phyloP scores from a whole-genome alignment of 1,140 invertebrate genomes.

The Xylocopa sonorina region DNA sequence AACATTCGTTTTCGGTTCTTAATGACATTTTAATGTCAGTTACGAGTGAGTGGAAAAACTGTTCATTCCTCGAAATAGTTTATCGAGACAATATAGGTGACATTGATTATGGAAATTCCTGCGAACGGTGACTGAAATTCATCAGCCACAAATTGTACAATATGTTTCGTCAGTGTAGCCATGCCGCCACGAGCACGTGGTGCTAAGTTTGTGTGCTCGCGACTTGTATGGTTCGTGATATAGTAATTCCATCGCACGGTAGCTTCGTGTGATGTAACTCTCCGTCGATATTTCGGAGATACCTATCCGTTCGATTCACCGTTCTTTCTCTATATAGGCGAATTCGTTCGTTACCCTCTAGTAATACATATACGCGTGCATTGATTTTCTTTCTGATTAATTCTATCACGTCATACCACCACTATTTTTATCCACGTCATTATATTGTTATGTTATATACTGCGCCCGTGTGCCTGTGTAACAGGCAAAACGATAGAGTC shows the following conservation, averaged over 20 bases:
- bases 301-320: neutral
- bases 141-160: neutral
- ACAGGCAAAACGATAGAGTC: neutral
- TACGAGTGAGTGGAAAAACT: neutral
- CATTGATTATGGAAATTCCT: neutral
- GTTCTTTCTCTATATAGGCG: neutral
- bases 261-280: conserved; percentile 63
- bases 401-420: neutral
- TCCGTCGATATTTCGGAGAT: conserved; percentile 61
- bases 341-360: conserved; percentile 36
- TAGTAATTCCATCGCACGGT: conserved; percentile 29
- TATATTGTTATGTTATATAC: neutral
- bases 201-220: conserved; percentile 36
- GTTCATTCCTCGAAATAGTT: neutral
- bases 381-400: conserved; percentile 17
- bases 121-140: neutral
- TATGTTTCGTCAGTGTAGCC: conserved; percentile 24
- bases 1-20: neutral
- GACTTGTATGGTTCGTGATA: conserved; percentile 61
- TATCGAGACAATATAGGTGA: neutral
- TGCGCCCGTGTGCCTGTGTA: no score
- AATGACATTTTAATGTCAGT: neutral
- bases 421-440: no score
- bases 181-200: conserved; percentile 51
- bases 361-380: neutral